Conservation (phyloP, 2,113 vertebrate genomes). For the Pomatorhinus ruficollis region DNA sequence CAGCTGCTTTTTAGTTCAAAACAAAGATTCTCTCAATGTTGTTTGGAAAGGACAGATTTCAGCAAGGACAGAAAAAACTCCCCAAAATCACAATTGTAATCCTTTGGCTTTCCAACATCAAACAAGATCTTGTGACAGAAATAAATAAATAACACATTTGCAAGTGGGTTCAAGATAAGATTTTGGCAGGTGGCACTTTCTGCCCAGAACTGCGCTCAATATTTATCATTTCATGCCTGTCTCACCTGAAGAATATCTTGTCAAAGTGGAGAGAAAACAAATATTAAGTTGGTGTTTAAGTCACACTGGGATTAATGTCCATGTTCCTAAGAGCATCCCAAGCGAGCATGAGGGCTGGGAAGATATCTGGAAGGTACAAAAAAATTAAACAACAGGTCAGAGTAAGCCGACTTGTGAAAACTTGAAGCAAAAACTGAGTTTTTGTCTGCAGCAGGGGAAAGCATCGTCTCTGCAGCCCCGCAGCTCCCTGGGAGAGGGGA, state of each 20-base stretch:
- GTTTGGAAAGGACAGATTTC: not conserved
- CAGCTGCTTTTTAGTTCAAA: not conserved
- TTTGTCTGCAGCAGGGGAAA: not conserved
- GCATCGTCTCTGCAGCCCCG: fast-evolving
- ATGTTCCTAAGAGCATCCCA: not conserved
- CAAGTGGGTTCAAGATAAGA: not conserved
- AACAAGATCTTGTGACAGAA: not conserved
- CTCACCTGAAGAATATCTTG: not conserved
- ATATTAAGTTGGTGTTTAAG: not conserved
- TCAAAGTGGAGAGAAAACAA: not conserved
- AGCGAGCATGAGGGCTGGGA: not conserved
- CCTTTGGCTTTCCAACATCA: not conserved
- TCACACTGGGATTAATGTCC: not conserved
- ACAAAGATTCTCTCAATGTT: not conserved
- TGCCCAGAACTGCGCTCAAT: not conserved
- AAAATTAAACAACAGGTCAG: not conserved
- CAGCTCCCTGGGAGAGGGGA: not conserved
- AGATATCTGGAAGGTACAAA: not conserved
- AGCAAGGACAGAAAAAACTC: not conserved
- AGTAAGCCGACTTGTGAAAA: not conserved
- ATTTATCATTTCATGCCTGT: not conserved
- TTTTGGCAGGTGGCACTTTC: not conserved
- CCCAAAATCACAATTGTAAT: not conserved
- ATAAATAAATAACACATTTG: not conserved
- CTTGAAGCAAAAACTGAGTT: not conserved